Evolutionary conservation across 2,113 vertebrate genomes (phyloP).

Genomic region (Rhynchomys soricoides): DNA sequence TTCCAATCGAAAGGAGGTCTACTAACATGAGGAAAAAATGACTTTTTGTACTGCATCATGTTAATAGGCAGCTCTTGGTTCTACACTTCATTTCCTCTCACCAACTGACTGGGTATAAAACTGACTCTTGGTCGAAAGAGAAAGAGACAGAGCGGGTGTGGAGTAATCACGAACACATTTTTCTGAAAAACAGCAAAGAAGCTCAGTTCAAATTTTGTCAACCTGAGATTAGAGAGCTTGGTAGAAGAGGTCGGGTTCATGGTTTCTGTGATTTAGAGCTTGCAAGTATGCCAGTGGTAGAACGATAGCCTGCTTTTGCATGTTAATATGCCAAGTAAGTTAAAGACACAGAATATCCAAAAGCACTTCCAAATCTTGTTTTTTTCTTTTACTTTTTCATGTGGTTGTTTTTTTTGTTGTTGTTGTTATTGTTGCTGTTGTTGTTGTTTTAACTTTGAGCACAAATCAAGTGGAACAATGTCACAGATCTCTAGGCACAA

Average conservation of each 20-base stretch:
- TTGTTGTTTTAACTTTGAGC: slow-evolving; percentile 39
- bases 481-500: slow-evolving; percentile 18
- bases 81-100: slow-evolving; percentile 54
- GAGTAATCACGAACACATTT: slow-evolving; percentile 10
- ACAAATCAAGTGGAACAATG: slow-evolving; percentile 41
- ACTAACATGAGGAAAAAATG: slow-evolving; percentile 48
- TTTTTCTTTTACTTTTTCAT: slow-evolving; percentile 34
- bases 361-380: background rate
- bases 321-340: background rate
- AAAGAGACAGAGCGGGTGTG: background rate
- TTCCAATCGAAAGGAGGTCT: slow-evolving; percentile 70
- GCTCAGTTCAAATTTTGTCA: background rate
- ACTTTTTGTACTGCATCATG: slow-evolving; percentile 48
- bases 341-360: background rate
- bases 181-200: background rate
- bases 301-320: background rate
- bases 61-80: background rate
- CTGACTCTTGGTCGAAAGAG: background rate
- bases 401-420: background rate
- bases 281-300: background rate
- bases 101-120: background rate
- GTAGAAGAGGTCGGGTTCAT: background rate
- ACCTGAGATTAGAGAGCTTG: background rate
- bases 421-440: too few relatives aligned
- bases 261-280: slow-evolving; percentile 3